A percentile compares a stretch with the other conserved stretches of the same genome.
These are phyloP conservation scores for Berghia stephanieae DNA, from an alignment of 1,140 invertebrate species.

Conservation along the genomic window DNA sequence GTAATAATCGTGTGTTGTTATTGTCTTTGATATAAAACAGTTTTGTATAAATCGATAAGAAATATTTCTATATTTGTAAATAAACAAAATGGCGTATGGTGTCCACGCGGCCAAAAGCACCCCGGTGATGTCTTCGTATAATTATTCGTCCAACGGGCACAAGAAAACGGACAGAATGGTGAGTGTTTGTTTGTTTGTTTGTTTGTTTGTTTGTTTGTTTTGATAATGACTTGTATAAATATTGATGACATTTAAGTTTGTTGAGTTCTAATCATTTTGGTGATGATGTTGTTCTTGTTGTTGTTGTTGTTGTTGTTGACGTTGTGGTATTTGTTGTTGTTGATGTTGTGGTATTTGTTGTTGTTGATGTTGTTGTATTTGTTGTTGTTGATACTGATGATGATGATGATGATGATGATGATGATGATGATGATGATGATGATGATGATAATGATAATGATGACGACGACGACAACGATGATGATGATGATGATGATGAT, in stretches of 20 bases:
- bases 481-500: not conserved
- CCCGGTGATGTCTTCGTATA: no score
- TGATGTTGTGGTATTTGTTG: not conserved
- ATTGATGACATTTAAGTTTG: not conserved
- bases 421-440: not conserved
- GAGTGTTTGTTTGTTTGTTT: no score
- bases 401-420: conserved; percentile 1
- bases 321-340: not conserved
- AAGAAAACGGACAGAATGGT: no score
- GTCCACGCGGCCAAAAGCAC: no score
- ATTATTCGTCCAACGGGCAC: no score
- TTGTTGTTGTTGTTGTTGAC: not conserved
- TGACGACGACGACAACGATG: not conserved
- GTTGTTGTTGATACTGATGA: not conserved
- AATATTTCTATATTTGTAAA: no score
- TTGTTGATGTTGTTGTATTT: not conserved
- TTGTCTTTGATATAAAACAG: no score
- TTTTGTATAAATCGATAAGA: no score
- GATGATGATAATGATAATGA: not conserved
- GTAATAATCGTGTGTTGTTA: no score
- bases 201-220: no score
- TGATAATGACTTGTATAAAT: no score
- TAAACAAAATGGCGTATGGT: no score
- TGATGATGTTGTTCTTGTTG: not conserved
- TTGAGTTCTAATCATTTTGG: not conserved